phyloP scores from a whole-genome alignment of 2,888 invertebrate species.

The Lordiphosa andalusiaca region DNA sequence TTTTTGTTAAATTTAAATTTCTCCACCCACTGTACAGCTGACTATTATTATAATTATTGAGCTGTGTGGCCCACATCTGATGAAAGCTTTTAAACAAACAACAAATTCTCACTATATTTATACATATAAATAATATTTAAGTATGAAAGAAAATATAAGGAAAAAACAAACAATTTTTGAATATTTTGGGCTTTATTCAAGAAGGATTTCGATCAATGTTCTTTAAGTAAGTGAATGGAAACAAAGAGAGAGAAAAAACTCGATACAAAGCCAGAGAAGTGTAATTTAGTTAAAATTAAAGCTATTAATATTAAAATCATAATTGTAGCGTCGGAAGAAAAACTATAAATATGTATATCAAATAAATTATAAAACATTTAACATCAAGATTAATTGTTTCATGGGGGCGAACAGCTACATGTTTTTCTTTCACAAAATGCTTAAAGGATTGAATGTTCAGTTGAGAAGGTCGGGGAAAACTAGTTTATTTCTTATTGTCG shows the following conservation, averaged over 20 bases:
- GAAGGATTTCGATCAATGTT: constrained; percentile 37
- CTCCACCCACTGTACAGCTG: constrained; percentile 40
- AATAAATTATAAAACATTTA: constrained; percentile 51
- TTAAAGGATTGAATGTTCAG: too few relatives aligned
- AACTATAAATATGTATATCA: constrained; percentile 55
- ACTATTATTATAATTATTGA: constrained; percentile 36
- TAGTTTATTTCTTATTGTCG: too few relatives aligned
- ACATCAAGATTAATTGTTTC: too few relatives aligned
- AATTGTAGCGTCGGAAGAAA: constrained; percentile 50
- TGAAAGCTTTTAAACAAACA: constrained; percentile 64
- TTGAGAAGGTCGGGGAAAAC: too few relatives aligned
- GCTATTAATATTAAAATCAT: constrained; percentile 25
- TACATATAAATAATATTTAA: constrained; percentile 38
- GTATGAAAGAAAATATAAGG: constrained; percentile 17
- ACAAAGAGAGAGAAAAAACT: constrained; percentile 8
- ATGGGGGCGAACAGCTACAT: too few relatives aligned
- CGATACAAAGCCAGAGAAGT: constrained; percentile 19
- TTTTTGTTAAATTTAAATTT: constrained; percentile 20
- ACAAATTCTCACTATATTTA: constrained; percentile 66
- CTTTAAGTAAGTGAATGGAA: constrained; percentile 15
- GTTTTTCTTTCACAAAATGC: too few relatives aligned
- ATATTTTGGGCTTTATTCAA: constrained; percentile 3
- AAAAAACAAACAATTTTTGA: constrained; percentile 25
- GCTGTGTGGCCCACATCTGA: constrained; percentile 32
- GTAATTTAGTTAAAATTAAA: constrained; percentile 56